These are phyloP conservation scores for Dasypus novemcinctus DNA, from an alignment of 2,113 vertebrate species.

Conservation along the genomic window DNA sequence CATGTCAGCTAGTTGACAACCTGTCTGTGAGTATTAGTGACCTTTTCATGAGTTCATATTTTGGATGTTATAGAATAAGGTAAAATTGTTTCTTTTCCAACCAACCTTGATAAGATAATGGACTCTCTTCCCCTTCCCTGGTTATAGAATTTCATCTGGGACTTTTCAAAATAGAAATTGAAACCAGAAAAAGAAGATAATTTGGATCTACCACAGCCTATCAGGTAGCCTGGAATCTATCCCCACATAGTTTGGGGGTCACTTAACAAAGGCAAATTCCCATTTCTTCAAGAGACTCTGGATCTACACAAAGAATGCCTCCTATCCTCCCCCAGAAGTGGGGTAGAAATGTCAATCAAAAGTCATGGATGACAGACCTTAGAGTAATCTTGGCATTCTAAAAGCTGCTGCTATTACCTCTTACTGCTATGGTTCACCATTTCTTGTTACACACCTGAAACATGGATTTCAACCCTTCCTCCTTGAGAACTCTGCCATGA, in stretches of 20 bases:
- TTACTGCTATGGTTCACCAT: neutral
- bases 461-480: neutral
- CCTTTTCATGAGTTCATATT: neutral
- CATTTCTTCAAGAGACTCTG: neutral
- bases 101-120: neutral
- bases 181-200: neutral
- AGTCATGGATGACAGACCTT: neutral
- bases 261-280: neutral
- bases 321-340: neutral
- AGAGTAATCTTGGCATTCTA: neutral
- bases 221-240: neutral
- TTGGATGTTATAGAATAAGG: neutral
- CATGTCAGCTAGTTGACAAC: neutral
- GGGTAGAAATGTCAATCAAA: neutral
- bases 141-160: neutral
- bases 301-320: rapidly evolving
- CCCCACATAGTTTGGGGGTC: neutral
- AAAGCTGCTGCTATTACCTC: neutral
- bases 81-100: neutral
- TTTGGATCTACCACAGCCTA: neutral
- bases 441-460: neutral
- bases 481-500: neutral
- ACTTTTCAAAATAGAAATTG: neutral
- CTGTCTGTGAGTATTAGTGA: neutral
- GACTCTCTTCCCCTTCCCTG: neutral